Conservation (phyloP, 2,113 vertebrate species). For the Spheniscus mendiculus region DNA sequence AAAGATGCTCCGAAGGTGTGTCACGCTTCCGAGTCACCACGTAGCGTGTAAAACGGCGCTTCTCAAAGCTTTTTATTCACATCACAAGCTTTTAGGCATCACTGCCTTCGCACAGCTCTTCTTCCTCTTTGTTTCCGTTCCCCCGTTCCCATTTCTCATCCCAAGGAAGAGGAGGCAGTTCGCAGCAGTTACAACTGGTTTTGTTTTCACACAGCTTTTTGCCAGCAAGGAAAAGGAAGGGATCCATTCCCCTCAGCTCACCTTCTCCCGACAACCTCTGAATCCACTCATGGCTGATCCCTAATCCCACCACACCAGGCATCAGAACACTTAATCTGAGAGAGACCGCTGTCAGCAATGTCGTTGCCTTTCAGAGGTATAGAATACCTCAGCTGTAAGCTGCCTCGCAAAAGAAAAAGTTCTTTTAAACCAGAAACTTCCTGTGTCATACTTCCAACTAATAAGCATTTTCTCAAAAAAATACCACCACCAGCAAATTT, state of each 20-base stretch:
- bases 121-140: not conserved
- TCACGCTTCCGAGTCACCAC: accelerated
- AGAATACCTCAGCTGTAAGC: not conserved
- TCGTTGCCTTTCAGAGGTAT: accelerated
- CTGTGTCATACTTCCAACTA: not conserved
- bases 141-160: not conserved
- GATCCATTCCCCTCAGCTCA: not conserved
- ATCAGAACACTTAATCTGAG: not conserved
- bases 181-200: not conserved
- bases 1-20: not conserved
- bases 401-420: not conserved
- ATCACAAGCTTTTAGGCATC: not conserved
- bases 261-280: not conserved
- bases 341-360: not conserved
- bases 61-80: not conserved
- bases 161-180: not conserved
- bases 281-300: not conserved
- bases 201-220: not conserved
- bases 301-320: not conserved
- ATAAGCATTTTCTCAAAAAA: not conserved
- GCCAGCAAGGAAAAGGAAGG: not conserved
- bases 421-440: not conserved
- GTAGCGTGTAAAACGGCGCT: not conserved
- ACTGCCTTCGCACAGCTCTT: not conserved
- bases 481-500: not conserved